Evolutionary conservation across 2,888 invertebrate genomes (phyloP).

Genomic region (Gibbula magus): DNA sequence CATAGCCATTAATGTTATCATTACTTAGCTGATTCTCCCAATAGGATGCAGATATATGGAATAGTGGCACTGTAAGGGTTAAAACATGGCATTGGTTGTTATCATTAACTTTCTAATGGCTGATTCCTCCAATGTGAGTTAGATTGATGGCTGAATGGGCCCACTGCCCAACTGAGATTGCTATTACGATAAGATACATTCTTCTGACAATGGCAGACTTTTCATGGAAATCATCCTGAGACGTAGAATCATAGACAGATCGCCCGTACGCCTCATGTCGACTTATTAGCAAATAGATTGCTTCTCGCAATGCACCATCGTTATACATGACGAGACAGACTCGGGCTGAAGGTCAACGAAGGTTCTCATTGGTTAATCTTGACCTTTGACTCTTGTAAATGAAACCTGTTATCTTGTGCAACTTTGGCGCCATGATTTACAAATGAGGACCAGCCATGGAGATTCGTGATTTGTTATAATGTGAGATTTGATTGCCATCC

Average conservation of each 20-base stretch:
- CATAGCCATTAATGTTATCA: too few species aligned
- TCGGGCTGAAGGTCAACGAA: background rate
- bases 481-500: too few species aligned
- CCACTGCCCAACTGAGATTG: background rate
- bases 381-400: background rate
- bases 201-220: background rate
- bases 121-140: background rate
- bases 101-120: too few species aligned
- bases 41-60: too few species aligned
- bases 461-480: too few species aligned
- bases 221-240: background rate
- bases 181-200: background rate
- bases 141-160: background rate
- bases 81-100: too few species aligned
- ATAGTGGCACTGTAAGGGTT: too few species aligned
- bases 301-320: background rate
- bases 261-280: background rate
- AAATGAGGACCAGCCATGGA: too few species aligned
- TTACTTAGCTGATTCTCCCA: too few species aligned
- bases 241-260: background rate
- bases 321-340: background rate
- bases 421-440: too few species aligned
- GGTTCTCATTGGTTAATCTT: background rate
- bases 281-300: constrained; percentile 25
- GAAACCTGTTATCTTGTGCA: too few species aligned